Evolutionary conservation across 2,888 invertebrate species (phyloP).

Genomic region (Ichneumon xanthorius): DNA sequence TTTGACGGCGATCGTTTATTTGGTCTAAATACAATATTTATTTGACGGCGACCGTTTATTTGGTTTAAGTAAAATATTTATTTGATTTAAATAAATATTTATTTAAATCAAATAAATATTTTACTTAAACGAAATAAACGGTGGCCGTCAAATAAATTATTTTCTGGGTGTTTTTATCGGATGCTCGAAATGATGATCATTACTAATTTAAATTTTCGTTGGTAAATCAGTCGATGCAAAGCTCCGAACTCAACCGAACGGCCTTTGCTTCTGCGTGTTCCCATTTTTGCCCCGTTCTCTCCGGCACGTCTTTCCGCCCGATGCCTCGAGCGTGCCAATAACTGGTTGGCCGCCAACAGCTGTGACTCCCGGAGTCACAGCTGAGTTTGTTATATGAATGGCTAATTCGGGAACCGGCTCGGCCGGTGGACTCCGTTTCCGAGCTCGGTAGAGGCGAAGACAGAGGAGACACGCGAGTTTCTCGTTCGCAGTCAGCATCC

Average conservation of each 20-base stretch:
- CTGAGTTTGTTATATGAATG: constrained; percentile 17
- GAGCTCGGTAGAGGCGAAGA: constrained; percentile 23
- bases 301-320: neutral
- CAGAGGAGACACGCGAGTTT: constrained; percentile 23
- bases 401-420: constrained; percentile 59
- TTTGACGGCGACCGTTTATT: too few species aligned
- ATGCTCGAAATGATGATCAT: too few species aligned
- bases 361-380: neutral
- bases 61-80: too few species aligned
- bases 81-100: too few species aligned
- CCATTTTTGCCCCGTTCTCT: neutral
- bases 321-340: constrained; percentile 11
- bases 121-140: too few species aligned
- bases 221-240: neutral
- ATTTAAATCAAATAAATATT: too few species aligned
- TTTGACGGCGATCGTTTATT: too few species aligned
- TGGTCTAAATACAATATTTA: too few species aligned
- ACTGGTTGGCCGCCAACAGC: constrained; percentile 8
- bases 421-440: constrained; percentile 37
- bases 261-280: neutral
- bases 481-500: constrained; percentile 49
- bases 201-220: too few species aligned
- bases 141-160: too few species aligned
- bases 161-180: too few species aligned
- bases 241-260: neutral